phyloP scores from a whole-genome alignment of 2,888 invertebrate species.

The Noctuana brunneofusca region DNA sequence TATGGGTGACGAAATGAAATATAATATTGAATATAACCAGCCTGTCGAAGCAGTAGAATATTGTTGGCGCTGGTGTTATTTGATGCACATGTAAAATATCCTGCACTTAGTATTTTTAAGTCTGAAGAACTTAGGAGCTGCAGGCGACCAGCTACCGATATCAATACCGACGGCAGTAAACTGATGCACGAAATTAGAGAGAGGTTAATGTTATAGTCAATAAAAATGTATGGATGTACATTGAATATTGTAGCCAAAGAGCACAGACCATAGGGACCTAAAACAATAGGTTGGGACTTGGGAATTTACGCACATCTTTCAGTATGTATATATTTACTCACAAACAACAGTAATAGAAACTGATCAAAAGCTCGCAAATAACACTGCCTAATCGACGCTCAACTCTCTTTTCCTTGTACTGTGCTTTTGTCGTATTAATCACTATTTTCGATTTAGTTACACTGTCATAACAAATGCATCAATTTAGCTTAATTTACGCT shows the following conservation, averaged over 20 bases:
- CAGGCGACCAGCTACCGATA: conserved; percentile 76
- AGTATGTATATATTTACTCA: conserved; percentile 50
- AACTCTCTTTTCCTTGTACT: conserved; percentile 68
- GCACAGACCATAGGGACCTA: conserved; percentile 57
- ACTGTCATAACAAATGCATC: conserved; percentile 47
- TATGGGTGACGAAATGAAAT: conserved; percentile 7
- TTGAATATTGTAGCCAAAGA: conserved; percentile 57
- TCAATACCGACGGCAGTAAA: conserved; percentile 61
- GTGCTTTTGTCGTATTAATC: conserved; percentile 70
- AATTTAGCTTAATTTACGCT: conserved; percentile 50
- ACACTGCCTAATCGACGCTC: conserved; percentile 80
- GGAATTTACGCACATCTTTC: conserved; percentile 53
- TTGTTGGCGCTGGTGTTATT: conserved; percentile 62
- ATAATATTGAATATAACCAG: conserved; percentile 38
- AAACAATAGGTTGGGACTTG: conserved; percentile 55
- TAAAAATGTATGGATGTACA: conserved; percentile 50
- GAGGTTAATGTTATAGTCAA: conserved; percentile 46
- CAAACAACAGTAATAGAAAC: conserved; percentile 55
- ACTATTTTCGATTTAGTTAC: conserved; percentile 49
- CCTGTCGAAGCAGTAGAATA: conserved; percentile 63
- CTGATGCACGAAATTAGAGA: conserved; percentile 65
- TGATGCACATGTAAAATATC: conserved; percentile 73
- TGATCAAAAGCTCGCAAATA: conserved; percentile 76
- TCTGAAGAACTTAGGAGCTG: conserved; percentile 72
- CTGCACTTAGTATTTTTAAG: conserved; percentile 61